phyloP scores from a whole-genome alignment of 2,113 vertebrate genomes.

The Athene cunicularia region DNA sequence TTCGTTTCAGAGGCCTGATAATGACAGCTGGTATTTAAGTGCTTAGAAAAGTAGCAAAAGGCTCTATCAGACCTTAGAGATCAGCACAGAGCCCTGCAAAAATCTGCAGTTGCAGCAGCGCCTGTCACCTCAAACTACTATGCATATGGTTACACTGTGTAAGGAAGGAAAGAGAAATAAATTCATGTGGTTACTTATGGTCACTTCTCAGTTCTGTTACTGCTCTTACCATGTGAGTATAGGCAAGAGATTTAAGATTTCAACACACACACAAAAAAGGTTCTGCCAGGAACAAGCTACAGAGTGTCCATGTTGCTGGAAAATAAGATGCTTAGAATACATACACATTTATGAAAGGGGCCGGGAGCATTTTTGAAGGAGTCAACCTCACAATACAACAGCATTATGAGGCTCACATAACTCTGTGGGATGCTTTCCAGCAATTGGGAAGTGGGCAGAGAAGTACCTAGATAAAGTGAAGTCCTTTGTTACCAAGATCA shows the following conservation, averaged over 20 bases:
- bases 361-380: not conserved
- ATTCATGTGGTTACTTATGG: not conserved
- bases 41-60: not conserved
- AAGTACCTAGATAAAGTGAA: not conserved
- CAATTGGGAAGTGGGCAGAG: not conserved
- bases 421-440: not conserved
- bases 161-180: not conserved
- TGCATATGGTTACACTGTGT: not conserved
- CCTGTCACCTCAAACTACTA: not conserved
- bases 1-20: not conserved
- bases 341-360: not conserved
- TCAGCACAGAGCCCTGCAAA: constrained; percentile 1
- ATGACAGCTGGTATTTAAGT: not conserved
- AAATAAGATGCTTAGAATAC: not conserved
- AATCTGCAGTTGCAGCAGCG: not conserved
- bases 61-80: not conserved
- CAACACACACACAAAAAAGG: not conserved
- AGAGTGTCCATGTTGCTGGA: not conserved
- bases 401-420: not conserved
- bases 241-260: not conserved
- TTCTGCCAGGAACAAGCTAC: not conserved
- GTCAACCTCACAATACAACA: not conserved
- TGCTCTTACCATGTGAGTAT: not conserved
- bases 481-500: not conserved
- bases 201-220: not conserved